Evolutionary conservation across 1,140 invertebrate genomes (phyloP).

Genomic region (Lordiphosa collinella): DNA sequence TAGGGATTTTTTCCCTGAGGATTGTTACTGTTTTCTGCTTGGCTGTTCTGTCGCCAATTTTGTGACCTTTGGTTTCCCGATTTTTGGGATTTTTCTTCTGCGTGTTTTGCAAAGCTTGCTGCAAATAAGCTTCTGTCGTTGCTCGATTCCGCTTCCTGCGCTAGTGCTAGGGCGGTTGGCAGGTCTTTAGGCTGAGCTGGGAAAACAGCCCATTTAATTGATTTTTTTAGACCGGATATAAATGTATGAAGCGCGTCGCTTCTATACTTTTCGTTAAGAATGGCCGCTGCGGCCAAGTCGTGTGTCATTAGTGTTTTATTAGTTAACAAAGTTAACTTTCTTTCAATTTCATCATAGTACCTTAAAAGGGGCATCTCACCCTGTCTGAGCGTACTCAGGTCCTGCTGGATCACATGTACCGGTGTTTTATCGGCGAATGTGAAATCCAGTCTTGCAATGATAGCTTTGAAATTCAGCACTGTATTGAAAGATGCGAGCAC

Average conservation of each 20-base stretch:
- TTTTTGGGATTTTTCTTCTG: slow-evolving; percentile 1
- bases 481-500: no score
- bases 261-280: background rate
- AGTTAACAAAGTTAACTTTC: no score
- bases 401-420: no score
- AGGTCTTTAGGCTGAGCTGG: slow-evolving; percentile 6
- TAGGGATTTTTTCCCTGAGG: background rate
- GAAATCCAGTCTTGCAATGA: no score
- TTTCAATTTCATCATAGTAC: slow-evolving; percentile 28
- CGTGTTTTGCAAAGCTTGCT: slow-evolving; percentile 10
- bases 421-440: no score
- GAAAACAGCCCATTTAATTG: slow-evolving; percentile 1
- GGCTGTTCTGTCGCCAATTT: background rate
- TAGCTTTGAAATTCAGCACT: no score
- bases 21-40: background rate
- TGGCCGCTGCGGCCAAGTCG: no score
- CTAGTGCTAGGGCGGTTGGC: slow-evolving; percentile 5
- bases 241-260: background rate
- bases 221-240: background rate
- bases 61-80: background rate
- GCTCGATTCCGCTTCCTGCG: slow-evolving; percentile 2
- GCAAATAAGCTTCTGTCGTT: slow-evolving; percentile 11
- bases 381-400: no score
- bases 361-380: no score
- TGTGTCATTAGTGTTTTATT: slow-evolving; percentile 13